These are phyloP conservation scores for Gasterosteus aculeatus DNA, from an alignment of 2,113 vertebrate species.

Conservation along the genomic window DNA sequence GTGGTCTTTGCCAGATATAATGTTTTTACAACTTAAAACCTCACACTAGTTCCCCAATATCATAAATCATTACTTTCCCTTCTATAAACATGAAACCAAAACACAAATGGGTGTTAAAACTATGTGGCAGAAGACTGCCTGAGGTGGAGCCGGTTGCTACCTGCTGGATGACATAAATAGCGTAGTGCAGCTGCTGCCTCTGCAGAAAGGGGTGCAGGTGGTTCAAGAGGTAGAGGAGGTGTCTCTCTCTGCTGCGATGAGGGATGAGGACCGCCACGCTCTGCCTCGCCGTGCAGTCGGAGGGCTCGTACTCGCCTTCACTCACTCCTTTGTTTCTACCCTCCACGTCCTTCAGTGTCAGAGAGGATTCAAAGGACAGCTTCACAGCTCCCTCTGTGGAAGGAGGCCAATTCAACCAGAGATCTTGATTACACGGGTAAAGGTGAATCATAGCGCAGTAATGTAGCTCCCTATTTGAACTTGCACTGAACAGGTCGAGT, in stretches of 20 bases:
- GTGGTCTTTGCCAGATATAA: not conserved
- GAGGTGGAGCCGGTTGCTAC: constrained; percentile 69
- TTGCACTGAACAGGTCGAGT: not conserved
- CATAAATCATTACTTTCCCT: not conserved
- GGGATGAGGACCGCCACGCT: constrained; percentile 93
- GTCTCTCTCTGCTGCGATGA: constrained; percentile 89
- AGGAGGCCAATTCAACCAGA: not conserved
- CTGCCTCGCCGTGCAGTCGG: constrained; percentile 84
- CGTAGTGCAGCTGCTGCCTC: constrained; percentile 93
- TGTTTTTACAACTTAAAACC: too few relatives aligned
- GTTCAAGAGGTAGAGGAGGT: constrained; percentile 90
- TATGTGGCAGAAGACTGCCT: not conserved
- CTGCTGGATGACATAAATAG: constrained; percentile 95
- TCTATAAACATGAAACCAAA: not conserved
- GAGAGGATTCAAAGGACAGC: constrained; percentile 84
- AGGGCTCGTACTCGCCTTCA: constrained; percentile 84
- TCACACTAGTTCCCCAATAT: too few relatives aligned
- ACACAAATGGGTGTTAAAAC: not conserved
- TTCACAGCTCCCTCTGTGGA: constrained; percentile 83
- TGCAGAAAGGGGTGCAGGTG: constrained; percentile 95
- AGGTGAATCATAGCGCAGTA: not conserved
- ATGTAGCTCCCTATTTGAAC: not conserved
- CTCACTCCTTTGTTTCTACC: constrained; percentile 82
- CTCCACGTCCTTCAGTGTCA: constrained; percentile 86
- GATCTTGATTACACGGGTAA: not conserved